phyloP scores from a whole-genome alignment of 2,888 invertebrate genomes.

The Limnephilus lunatus region DNA sequence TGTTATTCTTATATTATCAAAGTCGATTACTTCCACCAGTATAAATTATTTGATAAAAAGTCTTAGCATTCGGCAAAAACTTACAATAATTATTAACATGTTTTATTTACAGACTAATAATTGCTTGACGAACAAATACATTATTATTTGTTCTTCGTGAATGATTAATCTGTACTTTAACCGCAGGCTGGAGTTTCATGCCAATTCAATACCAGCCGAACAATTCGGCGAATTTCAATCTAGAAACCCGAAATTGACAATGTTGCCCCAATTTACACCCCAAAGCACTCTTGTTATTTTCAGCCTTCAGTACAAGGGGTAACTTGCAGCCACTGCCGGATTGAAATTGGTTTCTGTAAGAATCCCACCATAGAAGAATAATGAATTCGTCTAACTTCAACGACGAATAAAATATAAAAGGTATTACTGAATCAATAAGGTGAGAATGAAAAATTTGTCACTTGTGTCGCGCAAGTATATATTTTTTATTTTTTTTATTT shows the following conservation, averaged over 20 bases:
- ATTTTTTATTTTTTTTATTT: not conserved
- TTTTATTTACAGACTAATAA: not conserved
- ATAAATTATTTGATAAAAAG: no score
- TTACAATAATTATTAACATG: not conserved
- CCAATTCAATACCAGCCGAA: not conserved
- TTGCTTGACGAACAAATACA: not conserved
- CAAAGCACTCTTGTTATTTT: constrained; percentile 18
- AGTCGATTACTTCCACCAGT: no score
- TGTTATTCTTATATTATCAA: not conserved
- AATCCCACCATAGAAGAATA: not conserved
- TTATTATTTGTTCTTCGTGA: not conserved
- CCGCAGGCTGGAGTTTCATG: not conserved
- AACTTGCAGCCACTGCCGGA: not conserved
- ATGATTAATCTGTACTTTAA: not conserved
- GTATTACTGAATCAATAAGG: not conserved
- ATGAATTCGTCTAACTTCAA: not conserved
- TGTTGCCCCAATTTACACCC: constrained; percentile 37
- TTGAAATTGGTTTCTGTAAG: constrained; percentile 34
- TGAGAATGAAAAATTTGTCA: not conserved
- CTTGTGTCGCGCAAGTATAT: not conserved
- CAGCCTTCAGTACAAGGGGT: constrained; percentile 6
- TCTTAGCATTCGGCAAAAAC: not conserved
- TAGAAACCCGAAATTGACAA: constrained; percentile 19
- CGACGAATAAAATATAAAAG: not conserved
- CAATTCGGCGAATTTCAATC: constrained; percentile 31